Base-by-base conservation (phyloP, 2,797 vertebrate species). In the Sciurus carolinensis region DNA sequence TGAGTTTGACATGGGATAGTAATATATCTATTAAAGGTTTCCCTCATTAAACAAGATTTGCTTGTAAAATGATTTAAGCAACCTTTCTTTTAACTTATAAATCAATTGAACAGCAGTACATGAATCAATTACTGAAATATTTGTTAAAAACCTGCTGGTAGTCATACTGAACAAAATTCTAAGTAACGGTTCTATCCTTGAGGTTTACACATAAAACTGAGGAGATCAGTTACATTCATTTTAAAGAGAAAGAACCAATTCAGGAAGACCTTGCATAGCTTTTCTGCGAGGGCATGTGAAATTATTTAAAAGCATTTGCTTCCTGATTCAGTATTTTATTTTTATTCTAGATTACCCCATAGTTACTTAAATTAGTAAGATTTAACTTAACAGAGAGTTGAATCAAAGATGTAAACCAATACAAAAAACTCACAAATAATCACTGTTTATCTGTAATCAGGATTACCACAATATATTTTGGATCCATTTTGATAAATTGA, bases 71-170 rank as follows among this genome's bases (percentile, higher is more conserved):
- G 20, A 75, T 64, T 79, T 47, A 72, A 79, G 50, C 72, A 77
- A 57, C 13, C 6, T 47, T 79, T 75, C 86, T 95, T 33, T 44
- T 90, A 95, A 87, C 14, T 24, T 91, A 30, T 36, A 69, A 89
- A 22, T 75, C 82, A 88, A 7, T 52, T 69, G 62, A 93, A 87
- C 10, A 18, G 66, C 20, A 64, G 39, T 71, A 18, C 1, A 36
- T 33, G 28, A 82, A 66, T 92, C 33, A 69, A 36, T 72, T 50
- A 91, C 73, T 67, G 59, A 89, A 54, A 69, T 4, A 67, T 57
- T 67, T 87, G 62, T 50, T 64, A 88, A 97, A 93, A 33, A n/a
- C n/a, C n/a, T n/a, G n/a, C n/a, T n/a, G n/a, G 66, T 57, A 42
- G 33, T 9, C 39, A 50, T 11, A 5, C 15, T 15, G 22, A 77